These are phyloP conservation scores for Troides aeacus DNA, from an alignment of 2,888 invertebrate species.

Conservation along the genomic window DNA sequence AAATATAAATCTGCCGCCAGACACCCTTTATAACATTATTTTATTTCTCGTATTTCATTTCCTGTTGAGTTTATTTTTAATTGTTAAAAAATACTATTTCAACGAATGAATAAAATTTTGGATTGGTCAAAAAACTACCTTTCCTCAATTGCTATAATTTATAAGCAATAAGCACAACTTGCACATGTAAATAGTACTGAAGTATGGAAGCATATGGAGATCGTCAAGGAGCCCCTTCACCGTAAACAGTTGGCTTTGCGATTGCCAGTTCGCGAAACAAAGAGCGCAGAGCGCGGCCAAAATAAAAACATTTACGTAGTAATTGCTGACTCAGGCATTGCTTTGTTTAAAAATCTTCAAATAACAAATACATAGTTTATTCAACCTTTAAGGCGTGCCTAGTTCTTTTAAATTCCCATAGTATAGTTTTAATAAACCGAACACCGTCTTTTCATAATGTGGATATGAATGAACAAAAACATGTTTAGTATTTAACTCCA, in stretches of 20 bases:
- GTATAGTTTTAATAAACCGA: background rate
- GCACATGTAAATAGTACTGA: background rate
- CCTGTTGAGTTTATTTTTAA: too few species aligned
- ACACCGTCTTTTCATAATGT: background rate
- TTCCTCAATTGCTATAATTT: background rate
- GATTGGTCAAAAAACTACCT: too few species aligned
- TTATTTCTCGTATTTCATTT: too few species aligned
- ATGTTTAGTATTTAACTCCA: too few species aligned
- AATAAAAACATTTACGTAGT: slow-evolving; percentile 77
- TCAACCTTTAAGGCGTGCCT: slow-evolving; percentile 44
- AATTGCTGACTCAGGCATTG: slow-evolving; percentile 66
- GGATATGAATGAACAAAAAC: too few species aligned
- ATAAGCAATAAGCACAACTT: background rate
- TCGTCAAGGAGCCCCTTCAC: slow-evolving; percentile 58
- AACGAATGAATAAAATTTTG: too few species aligned
- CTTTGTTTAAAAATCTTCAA: slow-evolving; percentile 73
- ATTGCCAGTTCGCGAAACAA: slow-evolving; percentile 72
- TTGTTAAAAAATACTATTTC: too few species aligned
- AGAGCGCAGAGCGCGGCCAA: slow-evolving; percentile 60
- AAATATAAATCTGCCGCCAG: too few species aligned
- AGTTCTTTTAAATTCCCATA: background rate
- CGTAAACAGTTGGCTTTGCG: slow-evolving; percentile 57
- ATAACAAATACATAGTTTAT: slow-evolving; percentile 63
- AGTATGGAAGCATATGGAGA: slow-evolving; percentile 53
- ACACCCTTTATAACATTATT: too few species aligned